A percentile compares a stretch with the other conserved stretches of the same genome.
Evolutionary conservation across 2,888 invertebrate species (phyloP).

Genomic region (Morpho deidamia): DNA sequence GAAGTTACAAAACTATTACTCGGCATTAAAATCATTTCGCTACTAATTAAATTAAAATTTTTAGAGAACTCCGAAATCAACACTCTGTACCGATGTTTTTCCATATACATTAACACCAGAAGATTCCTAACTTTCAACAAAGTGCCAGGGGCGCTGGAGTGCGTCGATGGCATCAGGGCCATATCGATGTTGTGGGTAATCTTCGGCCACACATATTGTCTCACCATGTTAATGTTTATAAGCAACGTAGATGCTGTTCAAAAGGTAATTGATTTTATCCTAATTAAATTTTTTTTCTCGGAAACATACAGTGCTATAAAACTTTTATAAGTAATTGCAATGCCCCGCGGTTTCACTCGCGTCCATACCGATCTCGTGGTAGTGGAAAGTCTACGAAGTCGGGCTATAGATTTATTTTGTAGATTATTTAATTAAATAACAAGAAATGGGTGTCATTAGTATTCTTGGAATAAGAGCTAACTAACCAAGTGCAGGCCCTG

Average conservation of each 20-base stretch:
- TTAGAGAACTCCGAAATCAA: conserved; percentile 41
- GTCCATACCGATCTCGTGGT: too few species aligned
- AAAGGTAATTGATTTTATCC: background rate
- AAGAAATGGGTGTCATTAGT: too few species aligned
- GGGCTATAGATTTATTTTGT: too few species aligned
- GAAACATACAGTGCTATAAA: too few species aligned
- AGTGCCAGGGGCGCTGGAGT: conserved; percentile 49
- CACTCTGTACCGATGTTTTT: conserved; percentile 38
- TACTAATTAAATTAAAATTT: conserved; percentile 6
- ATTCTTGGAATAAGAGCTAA: too few species aligned
- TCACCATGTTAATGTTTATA: conserved; percentile 12
- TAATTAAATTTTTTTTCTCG: too few species aligned
- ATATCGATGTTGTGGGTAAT: conserved; percentile 73
- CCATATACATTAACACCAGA: conserved; percentile 55
- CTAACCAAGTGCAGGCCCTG: too few species aligned
- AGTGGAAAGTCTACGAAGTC: too few species aligned
- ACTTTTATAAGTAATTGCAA: too few species aligned
- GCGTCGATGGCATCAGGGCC: conserved; percentile 62
- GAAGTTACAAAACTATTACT: background rate
- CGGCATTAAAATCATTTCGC: background rate
- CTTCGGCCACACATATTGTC: conserved; percentile 51
- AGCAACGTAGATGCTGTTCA: background rate
- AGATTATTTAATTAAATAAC: too few species aligned
- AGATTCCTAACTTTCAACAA: conserved; percentile 49
- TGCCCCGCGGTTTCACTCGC: too few species aligned